A percentile compares a stretch with the other conserved stretches of the same genome.
These are phyloP conservation scores for Drosophila asahinai DNA, from an alignment of 1,140 invertebrate genomes.

Conservation along the genomic window DNA sequence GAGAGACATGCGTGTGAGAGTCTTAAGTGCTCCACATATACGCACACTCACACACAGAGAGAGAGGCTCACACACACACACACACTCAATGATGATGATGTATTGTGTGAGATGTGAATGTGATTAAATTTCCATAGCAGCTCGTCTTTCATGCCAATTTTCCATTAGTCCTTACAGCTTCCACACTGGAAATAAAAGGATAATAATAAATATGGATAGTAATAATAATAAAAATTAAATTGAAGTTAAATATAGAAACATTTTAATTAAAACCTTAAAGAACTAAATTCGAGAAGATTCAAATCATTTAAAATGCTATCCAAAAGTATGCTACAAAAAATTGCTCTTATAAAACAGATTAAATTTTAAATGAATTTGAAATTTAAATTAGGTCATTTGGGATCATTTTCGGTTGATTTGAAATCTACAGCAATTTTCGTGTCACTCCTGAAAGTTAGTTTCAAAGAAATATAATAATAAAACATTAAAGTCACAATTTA, in stretches of 20 bases:
- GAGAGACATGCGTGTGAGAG: slow-evolving; percentile 53
- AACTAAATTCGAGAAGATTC: too few species aligned
- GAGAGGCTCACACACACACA: slow-evolving; percentile 9
- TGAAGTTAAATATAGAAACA: too few species aligned
- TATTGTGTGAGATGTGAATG: slow-evolving; percentile 82
- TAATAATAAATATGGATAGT: neutral
- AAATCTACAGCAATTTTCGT: neutral
- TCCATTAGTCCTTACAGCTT: slow-evolving; percentile 71
- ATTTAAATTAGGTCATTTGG: neutral
- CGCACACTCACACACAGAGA: slow-evolving; percentile 10
- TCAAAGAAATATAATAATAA: too few species aligned
- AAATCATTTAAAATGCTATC: too few species aligned
- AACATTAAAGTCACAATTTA: too few species aligned
- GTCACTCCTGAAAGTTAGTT: neutral
- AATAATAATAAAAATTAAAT: too few species aligned
- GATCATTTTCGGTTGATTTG: neutral
- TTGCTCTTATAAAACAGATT: too few species aligned
- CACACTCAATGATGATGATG: slow-evolving; percentile 76
- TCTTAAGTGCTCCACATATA: slow-evolving; percentile 70
- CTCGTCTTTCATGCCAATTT: slow-evolving; percentile 83
- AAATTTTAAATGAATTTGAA: too few species aligned
- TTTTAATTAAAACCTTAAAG: too few species aligned
- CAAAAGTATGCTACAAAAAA: neutral
- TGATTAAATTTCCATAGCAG: slow-evolving; percentile 83
- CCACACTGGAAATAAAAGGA: slow-evolving; percentile 8